phyloP scores from a whole-genome alignment of 2,113 vertebrate species.

The Oncorhynchus tshawytscha region DNA sequence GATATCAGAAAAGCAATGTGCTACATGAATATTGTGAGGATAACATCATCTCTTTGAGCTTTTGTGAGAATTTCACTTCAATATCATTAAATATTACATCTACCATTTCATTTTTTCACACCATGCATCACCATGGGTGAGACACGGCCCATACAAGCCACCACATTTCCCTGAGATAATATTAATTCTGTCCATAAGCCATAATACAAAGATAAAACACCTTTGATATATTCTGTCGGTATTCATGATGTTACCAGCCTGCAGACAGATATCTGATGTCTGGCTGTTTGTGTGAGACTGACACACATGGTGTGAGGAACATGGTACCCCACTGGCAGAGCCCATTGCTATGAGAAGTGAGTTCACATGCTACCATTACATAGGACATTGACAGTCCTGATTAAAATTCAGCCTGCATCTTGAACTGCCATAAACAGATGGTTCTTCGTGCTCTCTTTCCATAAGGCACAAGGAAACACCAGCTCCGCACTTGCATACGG shows the following conservation, averaged over 20 bases:
- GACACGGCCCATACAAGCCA: no score
- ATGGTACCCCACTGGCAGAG: slow-evolving; percentile 15
- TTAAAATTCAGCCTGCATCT: slow-evolving; percentile 52
- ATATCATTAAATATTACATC: not conserved
- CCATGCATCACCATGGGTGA: no score
- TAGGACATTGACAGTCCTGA: slow-evolving; percentile 31
- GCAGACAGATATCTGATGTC: slow-evolving; percentile 3
- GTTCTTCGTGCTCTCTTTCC: slow-evolving; percentile 37
- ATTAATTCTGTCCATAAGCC: not conserved
- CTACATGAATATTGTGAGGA: not conserved
- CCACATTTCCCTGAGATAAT: no score
- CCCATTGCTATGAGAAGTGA: slow-evolving; percentile 29
- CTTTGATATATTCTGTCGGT: slow-evolving; percentile 7
- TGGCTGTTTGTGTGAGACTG: slow-evolving; percentile 32
- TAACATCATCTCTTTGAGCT: not conserved
- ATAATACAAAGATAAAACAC: not conserved
- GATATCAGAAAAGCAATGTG: slow-evolving; percentile 9
- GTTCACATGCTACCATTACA: slow-evolving; percentile 34
- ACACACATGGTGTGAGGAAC: slow-evolving; percentile 25
- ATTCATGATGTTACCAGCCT: not conserved
- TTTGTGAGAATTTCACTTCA: not conserved
- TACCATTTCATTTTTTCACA: not conserved
- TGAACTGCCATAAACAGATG: slow-evolving; percentile 57
- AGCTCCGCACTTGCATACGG: slow-evolving; percentile 35
- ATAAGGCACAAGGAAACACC: slow-evolving; percentile 49